phyloP scores from a whole-genome alignment of 2,797 vertebrate genomes.

The Chelonia mydas region DNA sequence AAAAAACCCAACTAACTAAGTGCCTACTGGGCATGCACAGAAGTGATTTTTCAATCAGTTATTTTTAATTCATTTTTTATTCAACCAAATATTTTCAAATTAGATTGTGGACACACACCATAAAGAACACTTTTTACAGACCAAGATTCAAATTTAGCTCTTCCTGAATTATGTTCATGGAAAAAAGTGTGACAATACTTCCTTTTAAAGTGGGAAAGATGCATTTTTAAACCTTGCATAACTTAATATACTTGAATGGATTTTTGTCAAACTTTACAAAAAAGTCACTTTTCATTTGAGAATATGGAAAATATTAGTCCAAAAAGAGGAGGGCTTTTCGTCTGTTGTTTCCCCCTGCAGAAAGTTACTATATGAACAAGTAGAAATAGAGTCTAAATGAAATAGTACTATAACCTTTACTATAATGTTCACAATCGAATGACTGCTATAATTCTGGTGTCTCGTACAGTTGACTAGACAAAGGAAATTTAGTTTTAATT shows the following conservation, averaged over 20 bases:
- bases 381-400: not conserved
- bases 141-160: not conserved
- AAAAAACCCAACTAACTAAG: not conserved
- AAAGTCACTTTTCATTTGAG: not conserved
- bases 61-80: not conserved
- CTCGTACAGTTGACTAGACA: not conserved
- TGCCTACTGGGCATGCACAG: not conserved
- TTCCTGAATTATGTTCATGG: not conserved
- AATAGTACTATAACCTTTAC: not conserved
- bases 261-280: not conserved
- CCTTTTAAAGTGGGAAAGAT: not conserved
- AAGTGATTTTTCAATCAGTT: not conserved
- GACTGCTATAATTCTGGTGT: not conserved
- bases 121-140: not conserved
- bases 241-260: not conserved
- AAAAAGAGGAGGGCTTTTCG: not conserved
- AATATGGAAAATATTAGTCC: not conserved
- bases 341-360: no score
- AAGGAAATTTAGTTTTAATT: not conserved
- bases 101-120: not conserved
- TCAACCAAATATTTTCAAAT: not conserved
- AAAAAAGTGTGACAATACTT: not conserved
- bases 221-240: not conserved
- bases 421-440: not conserved
- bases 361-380: not conserved